These are phyloP conservation scores for Brienomyrus longianalis DNA, from an alignment of 2,113 vertebrate genomes.

Conservation along the genomic window DNA sequence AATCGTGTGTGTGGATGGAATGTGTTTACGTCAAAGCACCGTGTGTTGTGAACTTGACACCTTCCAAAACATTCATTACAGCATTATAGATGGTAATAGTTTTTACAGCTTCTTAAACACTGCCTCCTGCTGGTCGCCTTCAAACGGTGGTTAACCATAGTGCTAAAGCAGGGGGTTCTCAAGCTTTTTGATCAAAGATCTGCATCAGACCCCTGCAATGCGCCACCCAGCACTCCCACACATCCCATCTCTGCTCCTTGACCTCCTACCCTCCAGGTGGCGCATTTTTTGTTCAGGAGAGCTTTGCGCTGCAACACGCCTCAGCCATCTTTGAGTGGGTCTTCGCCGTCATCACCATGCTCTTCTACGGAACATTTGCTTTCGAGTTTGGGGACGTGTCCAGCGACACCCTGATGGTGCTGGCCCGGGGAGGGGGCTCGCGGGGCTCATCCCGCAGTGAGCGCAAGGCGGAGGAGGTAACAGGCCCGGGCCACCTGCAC, in stretches of 20 bases:
- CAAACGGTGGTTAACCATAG: too few relatives aligned
- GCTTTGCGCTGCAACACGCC: slow-evolving; percentile 71
- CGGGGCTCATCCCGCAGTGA: slow-evolving; percentile 31
- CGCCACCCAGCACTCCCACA: too few relatives aligned
- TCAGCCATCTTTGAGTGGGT: slow-evolving; percentile 80
- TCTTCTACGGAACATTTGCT: slow-evolving; percentile 79
- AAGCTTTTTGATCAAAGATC: too few relatives aligned
- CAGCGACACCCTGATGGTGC: slow-evolving; percentile 72
- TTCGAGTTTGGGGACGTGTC: slow-evolving; percentile 74
- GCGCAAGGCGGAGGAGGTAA: slow-evolving; percentile 35
- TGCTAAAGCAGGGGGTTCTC: too few relatives aligned
- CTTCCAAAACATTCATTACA: not conserved
- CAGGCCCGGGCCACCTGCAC: slow-evolving; percentile 25
- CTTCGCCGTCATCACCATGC: slow-evolving; percentile 75
- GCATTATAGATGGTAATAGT: not conserved
- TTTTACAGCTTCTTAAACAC: not conserved
- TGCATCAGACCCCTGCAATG: too few relatives aligned
- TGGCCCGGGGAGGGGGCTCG: slow-evolving; percentile 48
- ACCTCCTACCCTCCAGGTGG: slow-evolving; percentile 62
- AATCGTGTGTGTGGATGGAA: not conserved
- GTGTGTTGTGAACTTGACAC: not conserved
- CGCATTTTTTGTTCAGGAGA: slow-evolving; percentile 76
- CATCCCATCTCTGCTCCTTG: slow-evolving; percentile 52
- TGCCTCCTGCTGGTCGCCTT: not conserved
- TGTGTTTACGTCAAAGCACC: not conserved